These are phyloP conservation scores for Nyctibius grandis DNA, from an alignment of 2,797 vertebrate species.

Conservation along the genomic window DNA sequence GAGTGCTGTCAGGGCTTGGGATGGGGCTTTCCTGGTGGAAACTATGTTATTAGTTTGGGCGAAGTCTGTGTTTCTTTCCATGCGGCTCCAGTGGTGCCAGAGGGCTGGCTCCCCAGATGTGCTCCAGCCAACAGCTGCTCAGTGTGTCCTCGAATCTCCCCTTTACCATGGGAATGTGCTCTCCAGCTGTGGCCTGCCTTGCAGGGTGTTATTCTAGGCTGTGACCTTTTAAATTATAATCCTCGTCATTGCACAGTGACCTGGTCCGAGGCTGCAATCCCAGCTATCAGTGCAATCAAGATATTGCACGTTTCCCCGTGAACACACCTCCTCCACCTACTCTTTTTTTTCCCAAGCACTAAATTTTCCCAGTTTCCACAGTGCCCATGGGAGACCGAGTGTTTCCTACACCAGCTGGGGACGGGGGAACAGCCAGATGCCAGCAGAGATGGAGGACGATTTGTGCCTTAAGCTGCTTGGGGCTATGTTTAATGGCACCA, in stretches of 20 bases:
- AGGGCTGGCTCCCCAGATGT: neutral
- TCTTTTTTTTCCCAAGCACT: neutral
- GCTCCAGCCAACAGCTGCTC: neutral
- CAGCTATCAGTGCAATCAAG: neutral
- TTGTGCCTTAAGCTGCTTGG: conserved; percentile 15
- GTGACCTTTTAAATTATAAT: conserved; percentile 47
- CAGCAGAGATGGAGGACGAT: neutral
- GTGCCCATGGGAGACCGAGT: neutral
- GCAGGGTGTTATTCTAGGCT: neutral
- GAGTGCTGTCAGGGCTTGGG: neutral
- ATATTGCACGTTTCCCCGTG: neutral
- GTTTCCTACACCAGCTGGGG: neutral
- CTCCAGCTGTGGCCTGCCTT: neutral
- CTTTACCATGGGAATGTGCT: neutral
- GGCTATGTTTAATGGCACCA: neutral
- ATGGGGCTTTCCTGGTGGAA: neutral
- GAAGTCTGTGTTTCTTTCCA: fast-evolving
- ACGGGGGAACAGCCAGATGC: neutral
- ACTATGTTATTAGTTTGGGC: too few species aligned
- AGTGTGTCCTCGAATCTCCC: neutral
- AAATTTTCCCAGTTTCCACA: neutral
- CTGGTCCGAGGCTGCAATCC: neutral
- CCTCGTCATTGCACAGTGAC: neutral
- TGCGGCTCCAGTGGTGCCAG: fast-evolving
- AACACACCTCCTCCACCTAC: neutral